phyloP scores from a whole-genome alignment of 2,113 vertebrate species.

The Haplochromis vanheusdeni region DNA sequence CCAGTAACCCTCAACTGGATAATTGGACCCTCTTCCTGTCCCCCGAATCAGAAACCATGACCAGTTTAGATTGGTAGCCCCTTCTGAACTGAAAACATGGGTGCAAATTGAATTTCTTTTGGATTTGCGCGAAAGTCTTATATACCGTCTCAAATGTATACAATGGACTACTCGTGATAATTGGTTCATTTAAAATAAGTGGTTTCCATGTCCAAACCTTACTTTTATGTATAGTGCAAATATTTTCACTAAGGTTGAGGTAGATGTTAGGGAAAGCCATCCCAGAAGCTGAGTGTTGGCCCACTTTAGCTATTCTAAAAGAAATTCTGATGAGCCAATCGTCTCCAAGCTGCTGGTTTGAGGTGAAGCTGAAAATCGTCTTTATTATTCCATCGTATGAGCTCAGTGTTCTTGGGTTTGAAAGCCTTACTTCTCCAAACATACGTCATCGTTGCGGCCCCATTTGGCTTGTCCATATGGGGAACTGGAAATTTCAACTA shows the following conservation, averaged over 20 bases:
- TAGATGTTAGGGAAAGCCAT: neutral
- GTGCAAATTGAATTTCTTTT: neutral
- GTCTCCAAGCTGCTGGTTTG: neutral
- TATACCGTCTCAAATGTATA: neutral
- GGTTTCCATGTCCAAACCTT: neutral
- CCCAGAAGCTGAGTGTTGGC: neutral
- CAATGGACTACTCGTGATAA: neutral
- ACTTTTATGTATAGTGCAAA: neutral
- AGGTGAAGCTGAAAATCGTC: neutral
- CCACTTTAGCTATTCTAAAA: neutral
- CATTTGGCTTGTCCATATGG: neutral
- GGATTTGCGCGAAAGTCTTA: neutral
- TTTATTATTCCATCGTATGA: neutral
- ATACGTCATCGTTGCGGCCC: neutral
- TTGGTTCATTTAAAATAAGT: neutral
- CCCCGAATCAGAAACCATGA: neutral
- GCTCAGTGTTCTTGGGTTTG: neutral
- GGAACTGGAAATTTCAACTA: neutral
- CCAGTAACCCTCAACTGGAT: fast-evolving
- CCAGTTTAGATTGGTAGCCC: neutral
- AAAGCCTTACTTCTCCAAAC: neutral
- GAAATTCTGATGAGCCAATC: neutral
- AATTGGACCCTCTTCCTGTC: neutral
- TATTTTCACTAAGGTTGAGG: neutral
- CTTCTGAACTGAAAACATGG: neutral